A percentile compares a stretch with the other conserved stretches of the same genome.
phyloP scores from a whole-genome alignment of 1,140 invertebrate species.

The Lordiphosa stackelbergi region DNA sequence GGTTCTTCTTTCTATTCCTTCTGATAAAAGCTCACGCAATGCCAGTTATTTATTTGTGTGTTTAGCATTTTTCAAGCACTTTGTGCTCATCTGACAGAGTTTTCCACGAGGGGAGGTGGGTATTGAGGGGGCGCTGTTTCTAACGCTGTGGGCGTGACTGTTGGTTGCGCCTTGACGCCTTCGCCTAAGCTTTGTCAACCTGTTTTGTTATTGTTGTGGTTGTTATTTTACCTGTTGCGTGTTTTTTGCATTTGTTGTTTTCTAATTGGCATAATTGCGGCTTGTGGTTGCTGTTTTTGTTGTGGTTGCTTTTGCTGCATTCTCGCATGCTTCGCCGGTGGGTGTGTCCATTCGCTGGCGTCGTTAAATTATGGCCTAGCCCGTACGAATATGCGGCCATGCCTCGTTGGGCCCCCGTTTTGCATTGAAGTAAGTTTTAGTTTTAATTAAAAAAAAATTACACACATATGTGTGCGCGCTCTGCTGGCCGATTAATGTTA shows the following conservation, averaged over 20 bases:
- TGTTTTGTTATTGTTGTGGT: conserved; percentile 12
- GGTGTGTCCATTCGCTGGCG: conserved; percentile 47
- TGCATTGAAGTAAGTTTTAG: conserved; percentile 24
- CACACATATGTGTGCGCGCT: conserved; percentile 40
- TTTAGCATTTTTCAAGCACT: conserved; percentile 63
- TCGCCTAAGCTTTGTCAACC: conserved; percentile 59
- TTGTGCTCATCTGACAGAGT: conserved; percentile 13
- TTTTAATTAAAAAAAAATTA: conserved; percentile 62
- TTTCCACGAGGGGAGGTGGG: conserved; percentile 1
- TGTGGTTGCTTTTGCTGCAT: conserved; percentile 45
- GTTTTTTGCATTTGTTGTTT: conserved; percentile 63
- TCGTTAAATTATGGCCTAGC: conserved; percentile 56
- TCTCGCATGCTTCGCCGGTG: conserved; percentile 53
- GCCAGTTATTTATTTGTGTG: conserved; percentile 25
- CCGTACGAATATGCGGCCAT: conserved; percentile 22
- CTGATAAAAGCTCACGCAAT: conserved; percentile 52
- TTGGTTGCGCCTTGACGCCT: conserved; percentile 58
- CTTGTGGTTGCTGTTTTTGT: conserved; percentile 66
- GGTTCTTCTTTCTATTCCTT: no score
- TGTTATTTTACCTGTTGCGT: conserved; percentile 58
- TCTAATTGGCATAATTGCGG: conserved; percentile 78
- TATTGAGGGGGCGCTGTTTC: neutral
- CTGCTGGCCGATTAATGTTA: conserved; percentile 60
- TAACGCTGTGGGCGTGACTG: conserved; percentile 22
- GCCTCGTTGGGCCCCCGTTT: conserved; percentile 16